Conservation (phyloP, 2,888 invertebrate genomes). For the Rhagonycha lutea region DNA sequence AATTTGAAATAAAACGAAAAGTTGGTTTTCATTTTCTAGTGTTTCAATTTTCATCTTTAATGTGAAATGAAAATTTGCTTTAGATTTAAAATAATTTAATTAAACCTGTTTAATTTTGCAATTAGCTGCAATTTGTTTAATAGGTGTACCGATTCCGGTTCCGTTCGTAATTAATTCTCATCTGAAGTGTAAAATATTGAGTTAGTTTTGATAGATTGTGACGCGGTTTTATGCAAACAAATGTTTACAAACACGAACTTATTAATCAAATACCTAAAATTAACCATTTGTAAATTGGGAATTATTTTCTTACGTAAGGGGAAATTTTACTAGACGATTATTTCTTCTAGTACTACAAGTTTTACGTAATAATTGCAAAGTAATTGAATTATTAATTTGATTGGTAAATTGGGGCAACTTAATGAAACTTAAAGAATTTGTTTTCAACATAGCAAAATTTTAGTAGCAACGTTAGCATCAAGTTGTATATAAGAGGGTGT, state of each 20-base stretch:
- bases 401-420: background rate
- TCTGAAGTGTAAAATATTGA: conserved; percentile 37
- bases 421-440: too few species aligned
- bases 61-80: conserved; percentile 34
- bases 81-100: conserved; percentile 23
- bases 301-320: background rate
- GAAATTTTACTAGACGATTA: background rate
- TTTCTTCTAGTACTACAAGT: too few species aligned
- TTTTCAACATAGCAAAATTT: conserved; percentile 11
- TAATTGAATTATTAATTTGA: background rate
- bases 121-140: conserved; percentile 39
- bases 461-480: conserved; percentile 17
- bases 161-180: conserved; percentile 30
- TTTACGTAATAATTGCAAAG: too few species aligned
- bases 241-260: conserved; percentile 12
- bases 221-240: conserved; percentile 33
- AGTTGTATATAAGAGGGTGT: conserved; percentile 35
- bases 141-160: conserved; percentile 33
- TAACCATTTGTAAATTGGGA: background rate
- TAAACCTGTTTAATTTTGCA: conserved; percentile 33
- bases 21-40: conserved; percentile 41
- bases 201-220: conserved; percentile 33
- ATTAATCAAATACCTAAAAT: background rate
- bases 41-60: conserved; percentile 42
- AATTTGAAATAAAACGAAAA: conserved; percentile 46